Conservation (phyloP, 2,797 vertebrate species). For the Myotis myotis region DNA sequence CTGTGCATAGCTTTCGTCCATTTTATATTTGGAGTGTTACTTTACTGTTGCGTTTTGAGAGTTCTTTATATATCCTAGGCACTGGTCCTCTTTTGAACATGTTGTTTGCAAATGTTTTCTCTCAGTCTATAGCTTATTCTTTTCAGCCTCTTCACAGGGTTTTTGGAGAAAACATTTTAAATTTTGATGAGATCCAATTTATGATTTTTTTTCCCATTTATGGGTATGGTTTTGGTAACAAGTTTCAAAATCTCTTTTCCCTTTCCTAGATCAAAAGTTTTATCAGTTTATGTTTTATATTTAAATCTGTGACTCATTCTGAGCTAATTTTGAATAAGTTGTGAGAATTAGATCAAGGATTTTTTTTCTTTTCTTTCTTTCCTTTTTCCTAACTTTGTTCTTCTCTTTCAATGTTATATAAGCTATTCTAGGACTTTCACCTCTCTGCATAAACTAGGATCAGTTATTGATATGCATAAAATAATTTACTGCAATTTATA, state of each 20-base stretch:
- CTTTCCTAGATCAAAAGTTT: neutral
- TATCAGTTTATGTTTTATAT: neutral
- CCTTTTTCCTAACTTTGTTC: neutral
- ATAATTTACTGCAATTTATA: neutral
- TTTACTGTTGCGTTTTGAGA: neutral
- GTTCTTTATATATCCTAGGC: neutral
- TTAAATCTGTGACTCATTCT: neutral
- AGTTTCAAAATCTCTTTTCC: neutral
- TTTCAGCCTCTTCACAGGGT: neutral
- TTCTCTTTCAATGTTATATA: neutral
- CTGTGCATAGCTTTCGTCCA: neutral
- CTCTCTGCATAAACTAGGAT: neutral
- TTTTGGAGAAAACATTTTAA: conserved; percentile 42
- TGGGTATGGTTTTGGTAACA: neutral
- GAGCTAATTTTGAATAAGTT: neutral
- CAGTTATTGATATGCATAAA: neutral
- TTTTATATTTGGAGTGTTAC: neutral
- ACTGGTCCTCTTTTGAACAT: neutral
- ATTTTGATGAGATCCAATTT: neutral
- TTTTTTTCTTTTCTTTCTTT: neutral
- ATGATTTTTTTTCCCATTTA: neutral
- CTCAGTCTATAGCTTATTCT: neutral
- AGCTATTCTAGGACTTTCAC: neutral
- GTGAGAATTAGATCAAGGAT: neutral
- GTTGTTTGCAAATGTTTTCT: conserved; percentile 6